Conservation (phyloP, 1,140 invertebrate species). For the Limonius californicus region DNA sequence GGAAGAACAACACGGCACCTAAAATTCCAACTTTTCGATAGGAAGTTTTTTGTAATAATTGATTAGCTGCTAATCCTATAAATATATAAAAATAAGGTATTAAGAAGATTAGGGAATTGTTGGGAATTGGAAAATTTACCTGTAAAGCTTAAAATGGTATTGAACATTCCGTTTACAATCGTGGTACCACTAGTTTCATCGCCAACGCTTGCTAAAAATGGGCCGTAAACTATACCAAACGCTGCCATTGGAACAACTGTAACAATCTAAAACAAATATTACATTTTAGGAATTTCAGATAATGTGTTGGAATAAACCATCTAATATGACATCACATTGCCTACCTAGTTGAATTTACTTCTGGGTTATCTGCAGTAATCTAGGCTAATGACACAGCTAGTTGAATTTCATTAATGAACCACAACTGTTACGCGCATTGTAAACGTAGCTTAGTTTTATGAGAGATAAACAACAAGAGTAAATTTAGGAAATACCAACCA, state of each 20-base stretch:
- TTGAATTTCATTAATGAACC: no score
- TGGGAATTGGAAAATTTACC: slow-evolving; percentile 35
- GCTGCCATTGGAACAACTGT: slow-evolving; percentile 55
- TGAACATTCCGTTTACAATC: slow-evolving; percentile 57
- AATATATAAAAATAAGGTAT: slow-evolving; percentile 36
- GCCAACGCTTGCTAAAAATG: slow-evolving; percentile 57
- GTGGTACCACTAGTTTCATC: slow-evolving; percentile 58
- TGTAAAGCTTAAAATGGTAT: slow-evolving; percentile 56
- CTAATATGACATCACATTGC: no score
- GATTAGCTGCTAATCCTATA: slow-evolving; percentile 53
- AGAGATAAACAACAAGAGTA: no score
- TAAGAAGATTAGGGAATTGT: slow-evolving; percentile 44
- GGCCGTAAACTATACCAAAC: slow-evolving; percentile 63
- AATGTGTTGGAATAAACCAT: no score
- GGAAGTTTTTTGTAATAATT: slow-evolving; percentile 50
- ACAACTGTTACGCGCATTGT: no score
- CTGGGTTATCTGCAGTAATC: no score
- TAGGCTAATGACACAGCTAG: no score
- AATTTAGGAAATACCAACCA: no score
- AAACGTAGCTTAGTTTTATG: no score
- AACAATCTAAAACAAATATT: slow-evolving; percentile 47
- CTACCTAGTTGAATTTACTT: no score
- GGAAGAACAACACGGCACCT: slow-evolving; percentile 52
- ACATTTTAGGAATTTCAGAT: no score
- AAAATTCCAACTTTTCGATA: slow-evolving; percentile 55